Evolutionary conservation across 2,797 vertebrate genomes (phyloP), one percentile per base, ranked within the genome.

Genomic region (Hybognathus amarus): DNA sequence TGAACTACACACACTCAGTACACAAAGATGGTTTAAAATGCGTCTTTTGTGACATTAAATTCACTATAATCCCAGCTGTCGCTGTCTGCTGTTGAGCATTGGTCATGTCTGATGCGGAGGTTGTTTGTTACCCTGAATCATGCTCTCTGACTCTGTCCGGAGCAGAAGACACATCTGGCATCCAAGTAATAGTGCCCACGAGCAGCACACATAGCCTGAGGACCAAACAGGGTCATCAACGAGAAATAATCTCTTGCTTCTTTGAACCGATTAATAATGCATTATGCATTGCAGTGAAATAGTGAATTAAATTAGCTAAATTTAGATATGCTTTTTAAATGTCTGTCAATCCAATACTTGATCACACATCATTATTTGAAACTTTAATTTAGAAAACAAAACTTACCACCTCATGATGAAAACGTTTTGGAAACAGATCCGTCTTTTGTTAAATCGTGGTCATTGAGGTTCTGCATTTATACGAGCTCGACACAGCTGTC

Each of bases 141-240:
- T 86, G 76, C 6, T 33, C 15, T 77, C 69, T 85, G 20, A 66
- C 68, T 36, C n/a, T 76, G 33, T 86, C 87, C 59, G 84, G 56
- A 20, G 83, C n/a, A n/a, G 22, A 71, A 77, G 81, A 54, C 75
- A 50, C 79, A 82, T 89, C 85, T 83, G 87, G 79, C 75, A 87
- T 50, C 76, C 86, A 87, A 83, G 82, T 40, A 63, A 80, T 82
- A 0, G 24, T 73, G 67, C 87, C 82, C 80, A 92, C 63, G 36
- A 93, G 50, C 30, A 91, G 80, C 79, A 88, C 30, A 66, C 85
- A 88, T 50, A 90, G 85, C 91, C 93, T 94, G 68, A 54, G 9
- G 24, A 87, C 36, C 88, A 79, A 22, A 87, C 68, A 7, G 68
- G 22, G 63, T 64, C 40, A 63, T 36, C 20, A 85, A 33, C 17